These are phyloP conservation scores for Drosophila nr. perissopoda DNA, from an alignment of 2,888 invertebrate species.

Conservation along the genomic window DNA sequence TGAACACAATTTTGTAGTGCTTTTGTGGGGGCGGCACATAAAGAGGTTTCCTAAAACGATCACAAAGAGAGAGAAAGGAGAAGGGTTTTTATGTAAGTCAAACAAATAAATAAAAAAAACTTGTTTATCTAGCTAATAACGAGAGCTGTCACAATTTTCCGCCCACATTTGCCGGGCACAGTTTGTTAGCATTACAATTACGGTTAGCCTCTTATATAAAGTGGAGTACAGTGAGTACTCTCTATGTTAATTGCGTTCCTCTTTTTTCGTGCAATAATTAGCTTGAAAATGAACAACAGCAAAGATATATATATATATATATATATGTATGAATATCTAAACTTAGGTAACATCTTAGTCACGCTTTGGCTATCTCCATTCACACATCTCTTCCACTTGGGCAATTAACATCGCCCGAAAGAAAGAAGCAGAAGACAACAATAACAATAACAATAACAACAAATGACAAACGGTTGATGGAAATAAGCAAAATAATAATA, in stretches of 20 bases:
- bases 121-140: slow-evolving; percentile 50
- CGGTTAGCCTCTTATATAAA: slow-evolving; percentile 61
- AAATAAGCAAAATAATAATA: slow-evolving; percentile 6
- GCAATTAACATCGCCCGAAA: slow-evolving; percentile 70
- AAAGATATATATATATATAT: background rate
- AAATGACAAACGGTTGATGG: slow-evolving; percentile 4
- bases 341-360: slow-evolving; percentile 79
- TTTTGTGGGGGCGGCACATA: slow-evolving; percentile 89
- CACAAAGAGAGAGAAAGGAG: slow-evolving; percentile 21
- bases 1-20: slow-evolving; percentile 92
- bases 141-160: slow-evolving; percentile 57
- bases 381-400: slow-evolving; percentile 59
- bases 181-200: slow-evolving; percentile 9
- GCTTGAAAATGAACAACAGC: slow-evolving; percentile 37
- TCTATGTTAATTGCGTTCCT: slow-evolving; percentile 68
- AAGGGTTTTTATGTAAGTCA: slow-evolving; percentile 26
- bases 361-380: slow-evolving; percentile 74
- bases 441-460: slow-evolving; percentile 1
- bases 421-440: slow-evolving; percentile 25
- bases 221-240: slow-evolving; percentile 5
- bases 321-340: slow-evolving; percentile 2
- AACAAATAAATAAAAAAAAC: slow-evolving; percentile 15
- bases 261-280: slow-evolving; percentile 61
- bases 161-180: slow-evolving; percentile 22
- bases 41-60: slow-evolving; percentile 85